Percentiles rank a stretch among this genome's conserved stretches.
phyloP scores from a whole-genome alignment of 2,113 vertebrate species.

The Mobula hypostoma region DNA sequence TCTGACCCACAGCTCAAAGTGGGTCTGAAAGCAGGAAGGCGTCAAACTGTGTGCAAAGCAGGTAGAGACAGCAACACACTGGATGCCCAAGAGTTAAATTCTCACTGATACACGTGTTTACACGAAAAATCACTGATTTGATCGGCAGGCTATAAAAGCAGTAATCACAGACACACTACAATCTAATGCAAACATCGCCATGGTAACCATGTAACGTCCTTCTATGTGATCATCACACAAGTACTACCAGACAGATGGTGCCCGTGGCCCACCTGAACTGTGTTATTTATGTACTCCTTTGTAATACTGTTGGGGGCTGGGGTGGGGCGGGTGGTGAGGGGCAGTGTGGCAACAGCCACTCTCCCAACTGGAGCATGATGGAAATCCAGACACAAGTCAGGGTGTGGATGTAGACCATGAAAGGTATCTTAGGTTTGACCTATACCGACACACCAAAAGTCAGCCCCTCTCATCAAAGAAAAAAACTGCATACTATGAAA shows the following conservation, averaged over 20 bases:
- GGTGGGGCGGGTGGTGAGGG: too few relatives aligned
- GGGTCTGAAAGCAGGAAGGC: not conserved
- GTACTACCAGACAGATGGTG: slow-evolving; percentile 34
- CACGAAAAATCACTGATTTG: slow-evolving; percentile 28
- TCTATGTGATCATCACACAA: slow-evolving; percentile 18
- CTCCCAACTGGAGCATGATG: not conserved
- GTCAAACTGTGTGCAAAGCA: too few relatives aligned
- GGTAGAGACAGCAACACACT: not conserved
- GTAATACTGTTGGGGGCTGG: not conserved
- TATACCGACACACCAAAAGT: not conserved
- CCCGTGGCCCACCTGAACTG: slow-evolving; percentile 18
- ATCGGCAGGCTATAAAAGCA: slow-evolving; percentile 6
- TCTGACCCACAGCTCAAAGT: not conserved
- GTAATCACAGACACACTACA: slow-evolving; percentile 20
- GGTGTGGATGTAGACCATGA: not conserved
- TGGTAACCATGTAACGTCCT: slow-evolving; percentile 8
- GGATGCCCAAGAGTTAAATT: slow-evolving; percentile 9
- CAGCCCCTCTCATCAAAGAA: not conserved
- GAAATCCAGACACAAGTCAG: not conserved
- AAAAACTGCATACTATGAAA: not conserved
- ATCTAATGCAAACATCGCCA: slow-evolving; percentile 31
- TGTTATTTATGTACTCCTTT: not conserved
- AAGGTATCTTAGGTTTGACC: not conserved
- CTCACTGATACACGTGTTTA: not conserved
- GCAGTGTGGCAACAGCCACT: not conserved